Evolutionary conservation across 2,888 invertebrate genomes (phyloP), one percentile per base, ranked within the genome.

Genomic region (Amphimallon solstitiale): DNA sequence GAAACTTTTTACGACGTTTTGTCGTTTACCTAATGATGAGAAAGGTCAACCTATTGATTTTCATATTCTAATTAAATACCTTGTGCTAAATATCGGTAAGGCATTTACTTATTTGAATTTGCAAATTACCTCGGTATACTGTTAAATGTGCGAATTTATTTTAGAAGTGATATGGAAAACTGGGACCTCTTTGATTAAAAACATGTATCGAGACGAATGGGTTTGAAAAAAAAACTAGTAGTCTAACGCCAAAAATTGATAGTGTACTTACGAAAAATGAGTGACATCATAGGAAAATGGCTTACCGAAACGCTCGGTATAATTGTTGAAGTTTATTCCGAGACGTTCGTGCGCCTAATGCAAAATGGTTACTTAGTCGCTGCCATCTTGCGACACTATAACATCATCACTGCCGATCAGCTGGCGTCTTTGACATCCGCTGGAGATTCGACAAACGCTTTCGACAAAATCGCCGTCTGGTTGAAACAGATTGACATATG

Each of bases 321-420:
- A 54, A 80, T 86, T 9, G 82, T 89, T 61, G 84, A 85, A 73
- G 84, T 86, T 81, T 83, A 83, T 37, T 83, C 86, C 0, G 83
- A 85, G 37, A 82, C 84, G 34, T 88, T 89, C 74, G 87, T 86
- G 19, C 79, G 81, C 34, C 83, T 84, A 75, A 86, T 87, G 75
- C 85, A 84, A 75, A 87, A 89, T 76, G 89, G 89, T 0, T 80
- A 83, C 51, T 76, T 89, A 0, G 78, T 90, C 61, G 85, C 87
- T 0, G 79, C 84, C 71, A 81, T 90, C 9, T 82, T 90, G 14
- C 79, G 83, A 65, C 86, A 84, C 71, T 90, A 89, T 75, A 83
- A 86, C 51, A 82, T 89, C 5, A 88, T 90, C 46, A 85, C 81
- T 49, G 82, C 84, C 9, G 86, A 86, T 60, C 86, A 89, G 73